Base-by-base conservation (phyloP, 2,113 vertebrate genomes). In the Numenius arquata region DNA sequence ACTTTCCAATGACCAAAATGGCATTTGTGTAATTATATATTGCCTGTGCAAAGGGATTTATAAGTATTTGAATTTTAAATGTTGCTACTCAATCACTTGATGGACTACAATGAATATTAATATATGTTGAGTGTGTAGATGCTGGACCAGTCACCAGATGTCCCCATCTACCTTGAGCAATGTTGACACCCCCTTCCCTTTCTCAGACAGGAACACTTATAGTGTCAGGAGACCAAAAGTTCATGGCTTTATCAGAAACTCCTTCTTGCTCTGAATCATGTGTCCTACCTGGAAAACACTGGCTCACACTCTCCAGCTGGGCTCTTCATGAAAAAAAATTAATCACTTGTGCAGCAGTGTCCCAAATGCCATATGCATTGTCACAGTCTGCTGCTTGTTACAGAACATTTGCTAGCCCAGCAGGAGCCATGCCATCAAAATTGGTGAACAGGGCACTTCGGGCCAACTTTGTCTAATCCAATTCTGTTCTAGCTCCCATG, bases 361-460 rank as follows among this genome's bases (percentile, higher is more conserved):
- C 74, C 56, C 87, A 91, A 85, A 85, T 25, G 43, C 52, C 87
- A 75, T 94, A 78, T 45, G 77, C 52, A 71, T 48, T 85, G 65
- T 84, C 87, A 85, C 87, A 85, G 56, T 43, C 73, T 87, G 77
- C 76, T 72, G 56, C 62, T 8, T 85, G 77, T 84, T 87, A n/a
- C 61, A 85, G 76, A 92, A 78, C 89, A 92, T 93, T 94, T 97
- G 93, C 62, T 87, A 75, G 65, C 81, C 87, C 94, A 85, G 91
- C 80, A 85, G 84, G 93, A 78, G 34, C 43, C 43, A 65, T 78
- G 50, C 36, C 36, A 26, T 61, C 81, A 85, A 68, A 91, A 94
- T 0, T 91, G 77, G 84, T 62, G 65, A 82, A 72, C 79, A 81
- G 68, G 61, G 47, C 80, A 84, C 65, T 89, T 82, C 63, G 71